A percentile compares a stretch with the other conserved stretches of the same genome.
Conservation (phyloP, 2,113 vertebrate species). For the Xenopus laevis region DNA sequence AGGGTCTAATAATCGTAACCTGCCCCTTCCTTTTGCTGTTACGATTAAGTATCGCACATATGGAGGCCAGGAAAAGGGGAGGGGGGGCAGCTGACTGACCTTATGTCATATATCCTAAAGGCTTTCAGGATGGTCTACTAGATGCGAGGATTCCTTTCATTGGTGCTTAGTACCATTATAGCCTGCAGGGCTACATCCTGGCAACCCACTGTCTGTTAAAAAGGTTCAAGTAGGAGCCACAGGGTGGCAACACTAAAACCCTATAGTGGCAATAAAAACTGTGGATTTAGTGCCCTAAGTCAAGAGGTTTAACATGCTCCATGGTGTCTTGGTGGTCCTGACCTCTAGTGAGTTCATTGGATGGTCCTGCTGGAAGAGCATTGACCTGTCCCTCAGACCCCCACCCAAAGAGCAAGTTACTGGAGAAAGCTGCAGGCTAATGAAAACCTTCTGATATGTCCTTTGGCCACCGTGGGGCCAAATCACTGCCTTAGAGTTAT, state of each 20-base stretch:
- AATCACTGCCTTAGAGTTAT: too few species aligned
- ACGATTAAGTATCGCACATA: conserved; percentile 15
- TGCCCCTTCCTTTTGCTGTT: conserved; percentile 5
- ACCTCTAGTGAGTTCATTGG: background rate
- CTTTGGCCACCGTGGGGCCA: too few species aligned
- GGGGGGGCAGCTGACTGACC: background rate
- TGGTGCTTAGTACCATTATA: too few species aligned
- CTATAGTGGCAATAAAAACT: too few species aligned
- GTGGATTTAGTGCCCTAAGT: background rate
- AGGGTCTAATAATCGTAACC: conserved; percentile 21
- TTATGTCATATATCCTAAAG: conserved; percentile 12
- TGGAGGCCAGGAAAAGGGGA: background rate
- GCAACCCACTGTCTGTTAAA: background rate
- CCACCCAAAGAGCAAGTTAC: too few species aligned
- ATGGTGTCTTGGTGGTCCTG: background rate
- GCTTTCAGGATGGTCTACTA: background rate
- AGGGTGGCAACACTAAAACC: background rate
- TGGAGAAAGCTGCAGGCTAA: too few species aligned
- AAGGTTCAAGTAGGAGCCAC: background rate
- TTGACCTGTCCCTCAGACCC: too few species aligned
- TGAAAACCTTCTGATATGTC: too few species aligned
- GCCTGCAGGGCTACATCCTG: background rate
- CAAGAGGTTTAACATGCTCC: too few species aligned
- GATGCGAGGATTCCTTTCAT: background rate
- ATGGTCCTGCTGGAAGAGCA: too few species aligned